Conservation (phyloP, 2,888 invertebrate genomes). For the Eupithecia subfuscata region DNA sequence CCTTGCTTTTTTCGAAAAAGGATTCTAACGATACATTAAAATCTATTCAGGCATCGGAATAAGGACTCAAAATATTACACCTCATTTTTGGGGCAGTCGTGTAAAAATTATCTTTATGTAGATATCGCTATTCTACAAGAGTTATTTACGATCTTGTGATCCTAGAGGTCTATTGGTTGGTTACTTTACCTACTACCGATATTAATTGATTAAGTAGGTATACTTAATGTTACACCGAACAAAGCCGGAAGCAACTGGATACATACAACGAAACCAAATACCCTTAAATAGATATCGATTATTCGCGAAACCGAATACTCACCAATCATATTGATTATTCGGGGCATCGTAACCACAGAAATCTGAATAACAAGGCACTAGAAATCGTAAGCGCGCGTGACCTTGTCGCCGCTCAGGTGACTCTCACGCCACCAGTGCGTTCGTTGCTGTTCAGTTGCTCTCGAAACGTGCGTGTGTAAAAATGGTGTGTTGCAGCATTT, state of each 20-base stretch:
- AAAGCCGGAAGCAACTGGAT: background rate
- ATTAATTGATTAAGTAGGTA: background rate
- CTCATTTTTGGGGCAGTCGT: background rate
- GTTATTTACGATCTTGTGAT: background rate
- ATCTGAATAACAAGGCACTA: no score
- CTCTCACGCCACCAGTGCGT: no score
- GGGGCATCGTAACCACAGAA: conserved; percentile 46
- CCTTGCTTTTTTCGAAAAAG: background rate
- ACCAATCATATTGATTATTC: conserved; percentile 35
- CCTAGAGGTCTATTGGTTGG: background rate
- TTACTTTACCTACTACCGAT: background rate
- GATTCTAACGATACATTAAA: background rate
- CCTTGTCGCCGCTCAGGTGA: no score
- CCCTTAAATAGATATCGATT: background rate
- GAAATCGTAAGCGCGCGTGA: no score
- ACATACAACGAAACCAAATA: background rate
- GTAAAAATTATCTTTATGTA: background rate
- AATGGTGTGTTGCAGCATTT: no score
- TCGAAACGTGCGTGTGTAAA: no score
- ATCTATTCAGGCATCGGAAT: background rate
- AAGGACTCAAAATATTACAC: background rate
- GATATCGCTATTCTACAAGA: background rate
- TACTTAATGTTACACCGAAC: background rate
- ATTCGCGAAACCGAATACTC: conserved; percentile 14
- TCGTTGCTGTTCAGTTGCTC: no score